phyloP scores from a whole-genome alignment of 2,113 vertebrate genomes.

The Apodemus sylvaticus region DNA sequence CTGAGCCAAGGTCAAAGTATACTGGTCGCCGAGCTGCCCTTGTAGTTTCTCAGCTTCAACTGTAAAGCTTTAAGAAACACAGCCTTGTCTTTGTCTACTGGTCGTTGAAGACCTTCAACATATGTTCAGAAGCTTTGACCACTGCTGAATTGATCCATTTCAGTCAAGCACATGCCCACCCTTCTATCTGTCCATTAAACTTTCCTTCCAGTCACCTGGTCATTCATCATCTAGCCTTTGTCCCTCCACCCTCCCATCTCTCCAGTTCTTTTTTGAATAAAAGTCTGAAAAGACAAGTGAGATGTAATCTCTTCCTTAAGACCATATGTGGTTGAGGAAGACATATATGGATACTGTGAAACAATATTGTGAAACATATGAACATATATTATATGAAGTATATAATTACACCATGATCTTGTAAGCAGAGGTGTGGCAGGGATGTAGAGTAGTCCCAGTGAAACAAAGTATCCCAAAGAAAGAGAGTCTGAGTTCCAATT shows the following conservation, averaged over 20 bases:
- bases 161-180: neutral
- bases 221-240: neutral
- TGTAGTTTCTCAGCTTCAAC: neutral
- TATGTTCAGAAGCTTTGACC: neutral
- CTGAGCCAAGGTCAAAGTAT: neutral
- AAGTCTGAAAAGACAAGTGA: neutral
- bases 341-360: neutral
- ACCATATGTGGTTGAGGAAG: neutral
- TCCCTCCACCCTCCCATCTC: neutral
- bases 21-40: neutral
- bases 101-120: neutral
- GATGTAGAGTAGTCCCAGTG: neutral
- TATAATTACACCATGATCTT: neutral
- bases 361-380: too few species aligned
- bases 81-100: neutral
- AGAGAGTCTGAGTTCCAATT: neutral
- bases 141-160: neutral
- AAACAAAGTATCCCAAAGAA: neutral
- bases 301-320: neutral
- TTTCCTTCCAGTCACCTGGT: neutral
- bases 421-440: neutral
- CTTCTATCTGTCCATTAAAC: neutral
- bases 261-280: conserved; percentile 14
- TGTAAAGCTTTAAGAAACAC: neutral
- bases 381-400: neutral